These are phyloP conservation scores for Hoplodrina blanda DNA, from an alignment of 2,888 invertebrate genomes.

Conservation along the genomic window DNA sequence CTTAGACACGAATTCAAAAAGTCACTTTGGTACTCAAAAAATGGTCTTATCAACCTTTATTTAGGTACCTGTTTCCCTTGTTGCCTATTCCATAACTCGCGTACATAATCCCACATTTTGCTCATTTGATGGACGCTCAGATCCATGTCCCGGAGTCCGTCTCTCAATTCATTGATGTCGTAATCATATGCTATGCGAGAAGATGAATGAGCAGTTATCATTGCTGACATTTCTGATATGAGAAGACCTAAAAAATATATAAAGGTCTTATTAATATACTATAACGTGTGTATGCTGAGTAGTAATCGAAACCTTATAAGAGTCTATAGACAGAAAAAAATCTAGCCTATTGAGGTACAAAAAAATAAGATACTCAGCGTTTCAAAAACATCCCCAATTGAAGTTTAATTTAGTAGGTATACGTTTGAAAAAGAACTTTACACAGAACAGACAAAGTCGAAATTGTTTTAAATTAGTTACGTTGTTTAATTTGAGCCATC, in stretches of 20 bases:
- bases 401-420: no score
- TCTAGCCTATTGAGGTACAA: no score
- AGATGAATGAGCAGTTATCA: constrained; percentile 87
- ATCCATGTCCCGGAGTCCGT: constrained; percentile 87
- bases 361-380: no score
- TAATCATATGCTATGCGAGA: constrained; percentile 89
- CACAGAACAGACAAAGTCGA: no score
- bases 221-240: constrained; percentile 90
- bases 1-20: no score
- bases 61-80: constrained; percentile 85
- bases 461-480: no score
- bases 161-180: constrained; percentile 86
- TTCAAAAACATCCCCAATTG: no score
- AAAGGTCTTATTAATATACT: neutral
- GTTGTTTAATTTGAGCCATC: no score
- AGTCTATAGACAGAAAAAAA: neutral
- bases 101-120: constrained; percentile 89
- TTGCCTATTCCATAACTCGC: constrained; percentile 88
- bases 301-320: neutral
- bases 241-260: constrained; percentile 78
- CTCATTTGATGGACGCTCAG: constrained; percentile 88
- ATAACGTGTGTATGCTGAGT: neutral
- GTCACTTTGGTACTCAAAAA: no score
- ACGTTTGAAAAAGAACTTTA: no score
- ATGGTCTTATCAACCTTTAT: no score